Base-by-base conservation (phyloP, 1,140 invertebrate genomes). In the Drosophila sp. region DNA sequence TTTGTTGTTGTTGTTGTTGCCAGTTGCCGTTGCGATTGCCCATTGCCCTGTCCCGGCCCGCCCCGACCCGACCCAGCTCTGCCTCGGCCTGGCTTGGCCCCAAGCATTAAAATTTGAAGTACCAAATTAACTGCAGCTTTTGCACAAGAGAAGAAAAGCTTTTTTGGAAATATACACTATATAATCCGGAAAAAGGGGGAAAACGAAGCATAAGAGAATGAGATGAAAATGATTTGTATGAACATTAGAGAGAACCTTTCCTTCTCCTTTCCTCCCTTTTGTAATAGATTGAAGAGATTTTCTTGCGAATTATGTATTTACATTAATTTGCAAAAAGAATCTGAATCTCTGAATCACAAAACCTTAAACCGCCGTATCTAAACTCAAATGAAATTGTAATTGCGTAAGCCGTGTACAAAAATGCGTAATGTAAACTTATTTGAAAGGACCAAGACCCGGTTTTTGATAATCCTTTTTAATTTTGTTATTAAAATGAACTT, bases 61-160 rank as follows among this genome's bases (percentile, higher is more conserved):
- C 3, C 25, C 30, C 60, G 72, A 55, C 55, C 61, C 44, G 11
- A 0, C 44, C 23, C 60, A 47, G n/a, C 23, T 35, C 64, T 66
- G 57, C 17, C 17, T 17, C 17, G 17, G 17, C 38, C 54, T 60
- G 64, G 67, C 69, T 44, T 72, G 76, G 69, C 69, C 73, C 61
- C 58, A 65, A 69, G 70, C 83, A 89, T 87, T 87, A 87, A 87
- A 87, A 87, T 89, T 83, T 87, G 83, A 87, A 87, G 83, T 76
- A 89, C 83, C 83, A 87, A 87, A 87, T 83, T 87, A 87, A 87
- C 83, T 89, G 83, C 84, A 87, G 83, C 83, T 89, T 86, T 87
- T 74, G 68, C 72, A 79, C 47, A 77, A 70, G 70, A 61, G 74
- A 73, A 73, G 56, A 58, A 35, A 32, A 58, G 29, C 56, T 61